A percentile compares a stretch with the other conserved stretches of the same genome.
Conservation (phyloP, 2,888 invertebrate species). For the Sinotaia quadrata region DNA sequence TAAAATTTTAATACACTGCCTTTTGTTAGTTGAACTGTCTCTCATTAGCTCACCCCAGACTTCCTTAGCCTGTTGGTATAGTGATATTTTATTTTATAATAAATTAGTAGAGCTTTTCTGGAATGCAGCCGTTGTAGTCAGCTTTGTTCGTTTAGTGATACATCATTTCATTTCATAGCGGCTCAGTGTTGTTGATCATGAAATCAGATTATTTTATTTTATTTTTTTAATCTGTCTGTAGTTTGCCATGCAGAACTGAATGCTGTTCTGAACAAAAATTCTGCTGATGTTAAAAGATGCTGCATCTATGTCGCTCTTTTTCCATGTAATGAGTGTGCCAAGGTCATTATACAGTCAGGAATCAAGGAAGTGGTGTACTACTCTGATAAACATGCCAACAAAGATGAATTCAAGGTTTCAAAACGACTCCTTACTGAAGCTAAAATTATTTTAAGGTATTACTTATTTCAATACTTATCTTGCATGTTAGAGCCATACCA, state of each 20-base stretch:
- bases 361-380: constrained; percentile 82
- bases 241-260: constrained; percentile 99
- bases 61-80: too few species aligned
- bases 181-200: not conserved
- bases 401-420: constrained; percentile 81
- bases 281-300: constrained; percentile 83
- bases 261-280: constrained; percentile 93
- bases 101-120: too few species aligned
- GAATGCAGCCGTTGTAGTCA: not conserved
- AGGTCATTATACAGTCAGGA: constrained; percentile 94
- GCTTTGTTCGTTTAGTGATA: not conserved
- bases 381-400: constrained; percentile 85
- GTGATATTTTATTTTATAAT: too few species aligned
- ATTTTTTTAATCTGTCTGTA: constrained; percentile 67
- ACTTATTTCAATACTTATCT: not conserved
- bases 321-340: constrained; percentile 98
- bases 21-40: too few species aligned
- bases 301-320: constrained; percentile 91
- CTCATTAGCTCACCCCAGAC: too few species aligned
- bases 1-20: too few species aligned
- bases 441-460: constrained; percentile 77
- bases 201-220: too few species aligned
- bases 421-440: constrained; percentile 87
- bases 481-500: too few species aligned
- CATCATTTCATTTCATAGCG: not conserved